Base-by-base conservation (phyloP, 2,797 vertebrate genomes). In the Hippopotamyrus pictus region DNA sequence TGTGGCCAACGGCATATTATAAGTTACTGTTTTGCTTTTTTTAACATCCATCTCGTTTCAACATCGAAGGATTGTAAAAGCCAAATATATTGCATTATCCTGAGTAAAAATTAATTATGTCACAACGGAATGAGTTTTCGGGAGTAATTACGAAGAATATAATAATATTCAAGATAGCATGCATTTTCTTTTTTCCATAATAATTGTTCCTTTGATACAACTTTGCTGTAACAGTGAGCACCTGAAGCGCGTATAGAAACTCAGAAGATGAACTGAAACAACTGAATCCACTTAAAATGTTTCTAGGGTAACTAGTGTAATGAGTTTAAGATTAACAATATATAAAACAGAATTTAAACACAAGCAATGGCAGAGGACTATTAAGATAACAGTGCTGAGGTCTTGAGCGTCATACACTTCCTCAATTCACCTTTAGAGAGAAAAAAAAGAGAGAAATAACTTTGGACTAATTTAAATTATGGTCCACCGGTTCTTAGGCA, bases 221-320 rank as follows among this genome's bases (percentile, higher is more conserved):
- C 25, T 33, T 50, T 86, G 22, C 8, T 33, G 29, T 86, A 14
- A 22, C 6, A n/a, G 7, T 87, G 33, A 87, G 29, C 50, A 54
- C 29, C 85, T 54, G 85, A 51, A 57, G 83, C 29, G 1, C 0
- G 92, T 94, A 95, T 92, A 93, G 94, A 93, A 93, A 73, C 29
- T 33, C 65, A 91, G 92, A 93, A 95, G 93, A 93, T 90, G 92
- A 92, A 92, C 93, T 91, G 92, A 92, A 91, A 90, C 82, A 22
- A 50, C 82, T 4, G 0, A 25, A 84, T n/a, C 44, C 46, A 84
- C 82, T 84, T 84, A 84, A 82, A 84, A 50, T 84, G 44, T 84
- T 84, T 84, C 82, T 11, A 84, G 46, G 41, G 46, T 25, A 48
- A 84, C 46, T 29, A 46, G 82, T 50, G 82, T 84, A 84, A 84